Conservation (phyloP, 2,797 vertebrate genomes). For the Gambusia yucatana region DNA sequence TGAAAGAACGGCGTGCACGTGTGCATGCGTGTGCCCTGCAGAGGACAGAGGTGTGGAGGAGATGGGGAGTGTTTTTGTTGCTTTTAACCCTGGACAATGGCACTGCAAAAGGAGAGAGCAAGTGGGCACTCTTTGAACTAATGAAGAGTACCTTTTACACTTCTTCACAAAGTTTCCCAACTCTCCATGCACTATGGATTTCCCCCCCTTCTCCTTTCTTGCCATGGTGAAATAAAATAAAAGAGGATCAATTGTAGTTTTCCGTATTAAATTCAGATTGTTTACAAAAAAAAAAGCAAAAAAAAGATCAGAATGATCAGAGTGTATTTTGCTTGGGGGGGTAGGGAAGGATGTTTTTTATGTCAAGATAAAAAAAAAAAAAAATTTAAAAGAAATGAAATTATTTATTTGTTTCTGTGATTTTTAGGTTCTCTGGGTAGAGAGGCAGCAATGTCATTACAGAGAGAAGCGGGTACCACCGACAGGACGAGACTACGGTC, state of each 20-base stretch:
- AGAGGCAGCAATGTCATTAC: slow-evolving; percentile 49
- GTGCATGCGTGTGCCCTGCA: slow-evolving; percentile 24
- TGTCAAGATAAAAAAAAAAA: background rate
- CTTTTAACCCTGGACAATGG: slow-evolving; percentile 77
- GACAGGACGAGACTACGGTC: slow-evolving; percentile 8
- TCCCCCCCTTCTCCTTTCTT: slow-evolving; percentile 4
- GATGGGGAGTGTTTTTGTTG: slow-evolving; percentile 67
- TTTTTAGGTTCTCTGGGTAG: slow-evolving; percentile 60
- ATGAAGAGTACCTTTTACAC: slow-evolving; percentile 71
- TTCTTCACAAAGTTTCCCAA: slow-evolving; percentile 51
- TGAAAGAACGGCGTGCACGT: slow-evolving; percentile 56
- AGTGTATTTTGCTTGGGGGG: background rate
- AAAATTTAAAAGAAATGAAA: background rate
- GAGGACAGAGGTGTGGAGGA: slow-evolving; percentile 68
- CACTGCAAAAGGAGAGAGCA: slow-evolving; percentile 54
- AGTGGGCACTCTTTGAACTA: slow-evolving; percentile 70
- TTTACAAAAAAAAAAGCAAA: slow-evolving; percentile 4
- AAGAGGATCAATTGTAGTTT: slow-evolving; percentile 24
- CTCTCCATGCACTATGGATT: slow-evolving; percentile 37
- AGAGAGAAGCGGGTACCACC: slow-evolving; percentile 53
- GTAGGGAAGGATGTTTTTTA: background rate
- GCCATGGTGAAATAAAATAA: slow-evolving; percentile 25
- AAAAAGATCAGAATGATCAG: slow-evolving; percentile 9
- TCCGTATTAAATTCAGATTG: slow-evolving; percentile 18
- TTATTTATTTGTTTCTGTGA: slow-evolving; percentile 16